Base-by-base conservation (phyloP, 2,797 vertebrate genomes). In the Parambassis ranga region DNA sequence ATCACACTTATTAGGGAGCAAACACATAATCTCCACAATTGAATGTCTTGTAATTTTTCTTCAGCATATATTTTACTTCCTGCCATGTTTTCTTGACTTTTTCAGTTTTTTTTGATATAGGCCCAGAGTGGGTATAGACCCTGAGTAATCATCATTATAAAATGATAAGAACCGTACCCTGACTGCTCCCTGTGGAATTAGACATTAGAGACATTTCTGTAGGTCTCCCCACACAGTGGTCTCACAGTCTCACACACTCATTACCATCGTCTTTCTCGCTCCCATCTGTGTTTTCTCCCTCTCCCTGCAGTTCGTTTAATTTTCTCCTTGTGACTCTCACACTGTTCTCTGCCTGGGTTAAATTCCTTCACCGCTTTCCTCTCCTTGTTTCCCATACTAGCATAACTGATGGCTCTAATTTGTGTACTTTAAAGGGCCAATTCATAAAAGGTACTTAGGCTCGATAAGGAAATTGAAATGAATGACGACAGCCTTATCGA, bases 351-450 rank as follows among this genome's bases (percentile, higher is more conserved):
- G 52, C 71, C 67, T 85, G 50, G 3, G 30, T 61, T 44, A 55
- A 65, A 13, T 76, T 41, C 52, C 47, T 62, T 63, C 74, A 19
- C 80, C 13, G 47, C 66, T 48, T 52, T 66, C 49, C 42, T 36
- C 37, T 58, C 46, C 76, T 77, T 83, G 79, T 89, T 90, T 85
- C 84, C 66, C 81, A 67, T 49, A 47, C 53, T 36, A 62, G 85
- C 87, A 86, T 88, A 90, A 90, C 85, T 83, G 89, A 87, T 88
- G 89, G 84, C 73, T 88, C 87, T 87, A 89, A 92, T 93, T 90
- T 91, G 88, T 90, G 82, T 87, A 82, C 84, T 87, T 89, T 89
- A 89, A 87, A 87, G 87, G 89, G 74, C 81, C 89, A 87, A 89
- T 92, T 92, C 85, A 87, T 90, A 84, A 85, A 87, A 75, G 81